These are phyloP conservation scores for Onychomys torridus DNA, from an alignment of 2,797 vertebrate species.

Conservation along the genomic window DNA sequence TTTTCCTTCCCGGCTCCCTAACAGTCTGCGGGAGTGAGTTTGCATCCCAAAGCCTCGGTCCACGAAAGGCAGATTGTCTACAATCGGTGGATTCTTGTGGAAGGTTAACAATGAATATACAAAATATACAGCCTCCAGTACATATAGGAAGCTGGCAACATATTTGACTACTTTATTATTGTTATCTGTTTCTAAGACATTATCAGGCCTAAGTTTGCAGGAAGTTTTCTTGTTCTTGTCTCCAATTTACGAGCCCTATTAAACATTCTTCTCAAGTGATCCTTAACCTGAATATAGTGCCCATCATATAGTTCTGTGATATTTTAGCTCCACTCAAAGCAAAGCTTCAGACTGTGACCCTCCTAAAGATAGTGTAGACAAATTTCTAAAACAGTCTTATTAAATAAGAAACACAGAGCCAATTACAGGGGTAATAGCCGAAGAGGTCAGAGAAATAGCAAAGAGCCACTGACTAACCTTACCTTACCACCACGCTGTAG, in stretches of 20 bases:
- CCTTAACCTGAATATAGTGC: not conserved
- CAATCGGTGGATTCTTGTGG: not conserved
- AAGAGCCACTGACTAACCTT: too few relatives aligned
- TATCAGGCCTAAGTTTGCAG: not conserved
- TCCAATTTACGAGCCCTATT: not conserved
- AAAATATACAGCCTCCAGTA: not conserved
- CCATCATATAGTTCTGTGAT: not conserved
- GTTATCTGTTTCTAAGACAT: not conserved
- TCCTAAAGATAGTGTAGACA: not conserved
- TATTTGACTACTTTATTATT: not conserved
- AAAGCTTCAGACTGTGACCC: not conserved
- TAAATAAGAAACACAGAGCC: too few relatives aligned
- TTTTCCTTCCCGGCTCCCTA: not conserved
- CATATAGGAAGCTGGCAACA: not conserved
- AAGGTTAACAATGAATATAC: not conserved
- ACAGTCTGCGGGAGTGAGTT: rapidly evolving
- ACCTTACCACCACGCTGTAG: too few relatives aligned
- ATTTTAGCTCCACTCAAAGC: not conserved
- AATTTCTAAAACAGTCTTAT: too few relatives aligned
- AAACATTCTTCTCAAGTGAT: not conserved
- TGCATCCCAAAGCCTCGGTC: not conserved
- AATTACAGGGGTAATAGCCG: too few relatives aligned
- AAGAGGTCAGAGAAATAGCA: too few relatives aligned
- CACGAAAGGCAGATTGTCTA: not conserved
- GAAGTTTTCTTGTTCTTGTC: not conserved